Base-by-base conservation (phyloP, 2,113 vertebrate species). In the Struthio camelus region DNA sequence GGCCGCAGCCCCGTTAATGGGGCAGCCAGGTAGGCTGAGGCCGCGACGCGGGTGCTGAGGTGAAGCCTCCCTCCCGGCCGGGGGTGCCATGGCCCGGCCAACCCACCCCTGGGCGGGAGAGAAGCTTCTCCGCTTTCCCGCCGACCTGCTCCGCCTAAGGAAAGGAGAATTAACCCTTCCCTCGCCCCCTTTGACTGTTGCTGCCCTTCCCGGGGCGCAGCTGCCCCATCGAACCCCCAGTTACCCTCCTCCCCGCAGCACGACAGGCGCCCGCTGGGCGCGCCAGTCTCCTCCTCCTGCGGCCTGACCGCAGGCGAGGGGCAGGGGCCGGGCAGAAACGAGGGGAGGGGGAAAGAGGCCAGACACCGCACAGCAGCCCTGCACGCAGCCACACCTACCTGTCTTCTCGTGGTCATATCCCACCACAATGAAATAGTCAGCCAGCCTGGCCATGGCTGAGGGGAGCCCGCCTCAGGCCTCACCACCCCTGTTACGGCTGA, bases 381-480 rank as follows among this genome's bases (percentile, higher is more conserved):
- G 81, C 87, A 25, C 34, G 80, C 89, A 96, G 97, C 98, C 97
- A 96, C 80, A 97, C 97, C 97, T 98, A 99, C 99, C 99, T 94
- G 99, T 97, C 98, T 99, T 99, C 94, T 99, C 99, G 42, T 98
- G 98, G 95, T 99, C 99, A 96, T 99, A 99, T 98, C 99, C 99
- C 96, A 99, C 99, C 94, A 99, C 98, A 91, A 98, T 98, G 95
- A 99, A 99, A 97, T 99, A 99, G 97, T 99, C 99, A 58, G 99
- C 99, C 98, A 99, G 97, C 98, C 99, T 98, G 61, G 99, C 98
- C 99, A 99, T 99, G 98, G 98, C 98, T 98, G 97, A 95, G 94
- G 75, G 87, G 80, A 85, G 91, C 85, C 77, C 64, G 87, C 62
- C 85, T 79, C 75, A 38, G 91, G 73, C 82, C 94, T 95, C 91